Evolutionary conservation across 1,140 invertebrate genomes (phyloP).

Genomic region (Drosophila tani): DNA sequence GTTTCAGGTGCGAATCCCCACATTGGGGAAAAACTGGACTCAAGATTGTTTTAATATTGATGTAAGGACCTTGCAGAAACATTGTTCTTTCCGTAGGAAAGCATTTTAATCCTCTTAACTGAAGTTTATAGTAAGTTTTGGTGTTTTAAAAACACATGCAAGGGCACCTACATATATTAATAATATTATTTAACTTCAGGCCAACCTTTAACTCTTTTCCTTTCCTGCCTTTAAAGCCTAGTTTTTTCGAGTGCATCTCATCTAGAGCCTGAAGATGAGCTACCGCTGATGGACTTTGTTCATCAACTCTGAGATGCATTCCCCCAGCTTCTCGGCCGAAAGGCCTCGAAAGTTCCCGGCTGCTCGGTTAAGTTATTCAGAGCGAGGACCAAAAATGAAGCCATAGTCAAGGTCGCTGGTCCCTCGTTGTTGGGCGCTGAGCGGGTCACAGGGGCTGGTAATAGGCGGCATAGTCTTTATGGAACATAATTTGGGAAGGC

Average conservation of each 20-base stretch:
- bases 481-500: slow-evolving; percentile 25
- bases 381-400: slow-evolving; percentile 64
- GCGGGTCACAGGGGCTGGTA: neutral
- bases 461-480: neutral
- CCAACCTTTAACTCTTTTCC: no score
- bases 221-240: no score
- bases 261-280: slow-evolving; percentile 2
- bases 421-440: neutral
- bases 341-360: slow-evolving; percentile 24
- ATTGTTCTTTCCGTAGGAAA: neutral
- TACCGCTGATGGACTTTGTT: slow-evolving; percentile 65
- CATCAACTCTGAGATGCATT: slow-evolving; percentile 62
- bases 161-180: no score
- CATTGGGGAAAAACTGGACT: slow-evolving; percentile 22
- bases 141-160: neutral
- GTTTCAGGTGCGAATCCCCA: slow-evolving; percentile 42
- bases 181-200: neutral
- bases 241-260: slow-evolving; percentile 11
- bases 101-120: neutral
- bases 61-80: slow-evolving; percentile 17
- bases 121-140: neutral
- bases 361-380: slow-evolving; percentile 63
- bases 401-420: slow-evolving; percentile 55
- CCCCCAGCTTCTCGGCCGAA: neutral
- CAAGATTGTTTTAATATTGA: slow-evolving; percentile 27